These are phyloP conservation scores for Marmota flaviventris DNA, from an alignment of 2,113 vertebrate species.

Conservation along the genomic window DNA sequence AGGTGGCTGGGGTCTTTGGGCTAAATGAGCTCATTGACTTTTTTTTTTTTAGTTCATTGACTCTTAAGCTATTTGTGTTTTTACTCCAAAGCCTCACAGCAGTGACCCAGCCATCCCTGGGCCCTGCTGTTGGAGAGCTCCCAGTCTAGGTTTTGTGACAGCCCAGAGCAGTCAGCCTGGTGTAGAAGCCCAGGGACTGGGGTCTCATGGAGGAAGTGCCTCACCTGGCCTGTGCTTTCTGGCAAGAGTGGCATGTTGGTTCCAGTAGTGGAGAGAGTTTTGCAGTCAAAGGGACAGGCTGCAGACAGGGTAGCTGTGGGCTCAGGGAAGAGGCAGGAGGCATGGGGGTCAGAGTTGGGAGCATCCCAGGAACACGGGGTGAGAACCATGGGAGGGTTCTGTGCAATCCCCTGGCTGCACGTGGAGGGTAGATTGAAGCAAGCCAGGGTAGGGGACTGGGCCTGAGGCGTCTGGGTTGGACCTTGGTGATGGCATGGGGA, in stretches of 20 bases:
- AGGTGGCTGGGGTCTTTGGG: not conserved
- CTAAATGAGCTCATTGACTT: not conserved
- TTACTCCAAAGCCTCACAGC: not conserved
- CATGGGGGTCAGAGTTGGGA: not conserved
- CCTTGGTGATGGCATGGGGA: too few species aligned
- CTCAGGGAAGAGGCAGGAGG: not conserved
- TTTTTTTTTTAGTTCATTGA: not conserved
- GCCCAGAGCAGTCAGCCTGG: not conserved
- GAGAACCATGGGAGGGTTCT: fast-evolving
- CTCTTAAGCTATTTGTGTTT: not conserved
- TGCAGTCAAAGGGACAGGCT: not conserved
- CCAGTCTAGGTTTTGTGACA: not conserved
- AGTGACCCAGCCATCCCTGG: not conserved
- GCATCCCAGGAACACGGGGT: not conserved
- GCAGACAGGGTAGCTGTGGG: not conserved
- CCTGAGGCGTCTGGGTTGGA: not conserved
- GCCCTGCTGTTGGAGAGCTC: not conserved
- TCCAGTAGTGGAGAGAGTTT: too few species aligned
- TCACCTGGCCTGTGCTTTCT: not conserved
- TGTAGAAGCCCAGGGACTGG: not conserved
- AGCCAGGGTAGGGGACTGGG: not conserved
- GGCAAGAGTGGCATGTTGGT: not conserved
- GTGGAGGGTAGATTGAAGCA: not conserved
- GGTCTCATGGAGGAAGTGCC: not conserved
- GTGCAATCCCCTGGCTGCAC: not conserved